These are phyloP conservation scores for Carassius carassius DNA, from an alignment of 2,113 vertebrate species.

Conservation along the genomic window DNA sequence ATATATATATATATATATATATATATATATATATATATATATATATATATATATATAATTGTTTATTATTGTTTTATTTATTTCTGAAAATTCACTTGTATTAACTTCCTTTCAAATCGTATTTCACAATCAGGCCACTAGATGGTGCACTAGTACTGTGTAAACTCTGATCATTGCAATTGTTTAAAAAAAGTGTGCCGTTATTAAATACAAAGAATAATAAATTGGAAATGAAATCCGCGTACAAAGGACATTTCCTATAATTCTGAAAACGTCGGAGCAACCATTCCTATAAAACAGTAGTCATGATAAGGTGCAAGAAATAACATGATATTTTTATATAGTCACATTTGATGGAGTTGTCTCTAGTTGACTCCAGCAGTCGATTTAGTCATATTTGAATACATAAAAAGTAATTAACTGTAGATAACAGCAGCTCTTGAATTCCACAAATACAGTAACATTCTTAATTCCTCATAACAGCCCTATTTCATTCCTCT, in stretches of 20 bases:
- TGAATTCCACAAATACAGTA: neutral
- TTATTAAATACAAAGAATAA: neutral
- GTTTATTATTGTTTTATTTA: too few species aligned
- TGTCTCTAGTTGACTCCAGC: too few species aligned
- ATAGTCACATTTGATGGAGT: too few species aligned
- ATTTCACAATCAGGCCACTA: slow-evolving; percentile 10
- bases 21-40: too few species aligned
- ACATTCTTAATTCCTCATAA: neutral
- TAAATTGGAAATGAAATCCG: neutral
- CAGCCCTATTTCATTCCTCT: neutral
- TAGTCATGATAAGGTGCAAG: too few species aligned
- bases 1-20: too few species aligned
- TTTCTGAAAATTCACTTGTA: too few species aligned
- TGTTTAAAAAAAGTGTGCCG: neutral
- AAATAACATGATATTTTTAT: neutral
- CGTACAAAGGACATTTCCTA: neutral
- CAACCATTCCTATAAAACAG: too few species aligned
- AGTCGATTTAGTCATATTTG: neutral
- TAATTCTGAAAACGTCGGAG: neutral
- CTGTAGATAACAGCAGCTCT: neutral
- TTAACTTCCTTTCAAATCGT: too few species aligned
- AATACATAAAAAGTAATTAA: neutral
- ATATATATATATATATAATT: too few species aligned
- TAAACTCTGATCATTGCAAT: neutral
- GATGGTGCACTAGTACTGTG: neutral